phyloP scores from a whole-genome alignment of 2,888 invertebrate genomes.

The Callosobruchus maculatus region DNA sequence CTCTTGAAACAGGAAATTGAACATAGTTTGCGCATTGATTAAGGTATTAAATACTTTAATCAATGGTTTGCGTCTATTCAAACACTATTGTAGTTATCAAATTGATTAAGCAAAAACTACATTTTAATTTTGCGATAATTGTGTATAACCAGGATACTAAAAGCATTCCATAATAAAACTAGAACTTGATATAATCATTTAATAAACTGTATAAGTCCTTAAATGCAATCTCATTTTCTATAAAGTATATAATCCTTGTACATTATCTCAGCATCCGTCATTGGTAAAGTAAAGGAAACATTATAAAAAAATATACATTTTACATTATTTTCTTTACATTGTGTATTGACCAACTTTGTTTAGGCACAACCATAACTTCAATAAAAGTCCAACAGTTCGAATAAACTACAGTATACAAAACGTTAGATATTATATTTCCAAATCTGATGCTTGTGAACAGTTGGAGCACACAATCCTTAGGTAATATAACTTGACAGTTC shows the following conservation, averaged over 20 bases:
- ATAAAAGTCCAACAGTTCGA: not conserved
- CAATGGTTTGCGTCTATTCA: no score
- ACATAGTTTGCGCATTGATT: no score
- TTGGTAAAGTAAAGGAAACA: not conserved
- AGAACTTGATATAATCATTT: not conserved
- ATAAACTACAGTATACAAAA: not conserved
- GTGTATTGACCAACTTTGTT: not conserved
- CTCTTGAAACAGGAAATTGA: no score
- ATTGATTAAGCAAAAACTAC: no score
- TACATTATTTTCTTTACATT: not conserved
- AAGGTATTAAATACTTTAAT: no score
- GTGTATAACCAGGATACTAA: no score
- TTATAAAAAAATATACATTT: not conserved
- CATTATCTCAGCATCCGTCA: not conserved
- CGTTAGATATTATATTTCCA: not conserved
- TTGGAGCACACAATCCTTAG: not conserved
- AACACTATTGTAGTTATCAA: no score
- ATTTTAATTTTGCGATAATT: no score
- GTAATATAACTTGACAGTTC: not conserved
- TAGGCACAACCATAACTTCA: not conserved
- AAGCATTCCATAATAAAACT: not conserved
- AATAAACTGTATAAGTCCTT: not conserved
- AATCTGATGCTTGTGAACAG: not conserved
- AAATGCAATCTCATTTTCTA: not conserved
- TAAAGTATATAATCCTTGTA: not conserved